phyloP scores from a whole-genome alignment of 2,888 invertebrate genomes.

The Caenorhabditis sulstoni region DNA sequence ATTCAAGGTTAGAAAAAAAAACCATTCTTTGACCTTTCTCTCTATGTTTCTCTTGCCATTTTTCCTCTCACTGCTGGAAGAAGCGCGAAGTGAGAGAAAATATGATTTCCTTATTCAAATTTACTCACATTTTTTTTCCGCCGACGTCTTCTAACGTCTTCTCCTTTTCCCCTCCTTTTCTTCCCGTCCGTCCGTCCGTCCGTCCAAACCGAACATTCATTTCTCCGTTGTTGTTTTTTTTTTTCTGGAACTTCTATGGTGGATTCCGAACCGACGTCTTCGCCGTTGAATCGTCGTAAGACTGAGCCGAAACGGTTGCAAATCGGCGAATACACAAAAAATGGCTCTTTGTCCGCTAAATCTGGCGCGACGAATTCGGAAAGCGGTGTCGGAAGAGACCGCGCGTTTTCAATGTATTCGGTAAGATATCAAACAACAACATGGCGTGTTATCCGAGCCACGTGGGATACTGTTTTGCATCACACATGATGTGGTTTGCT shows the following conservation, averaged over 20 bases:
- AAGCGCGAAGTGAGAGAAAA: constrained; percentile 19
- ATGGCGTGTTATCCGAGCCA: constrained; percentile 76
- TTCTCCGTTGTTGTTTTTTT: too few relatives aligned
- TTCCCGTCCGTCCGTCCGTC: constrained; percentile 1
- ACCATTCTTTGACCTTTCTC: not conserved
- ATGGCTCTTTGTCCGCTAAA: constrained; percentile 23
- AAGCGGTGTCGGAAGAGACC: constrained; percentile 45
- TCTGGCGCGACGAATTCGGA: not conserved
- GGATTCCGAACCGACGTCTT: constrained; percentile 3
- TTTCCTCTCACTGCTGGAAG: not conserved
- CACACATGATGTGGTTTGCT: too few relatives aligned
- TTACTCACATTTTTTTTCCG: constrained; percentile 19
- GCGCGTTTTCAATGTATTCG: constrained; percentile 66
- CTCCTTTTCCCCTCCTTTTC: not conserved
- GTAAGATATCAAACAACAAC: constrained; percentile 52
- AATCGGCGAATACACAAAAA: not conserved
- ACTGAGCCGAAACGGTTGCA: constrained; percentile 60
- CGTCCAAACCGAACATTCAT: too few relatives aligned
- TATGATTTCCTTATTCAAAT: constrained; percentile 45
- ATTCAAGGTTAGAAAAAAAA: not conserved
- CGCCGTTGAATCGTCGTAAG: constrained; percentile 56
- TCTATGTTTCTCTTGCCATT: not conserved
- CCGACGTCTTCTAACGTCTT: too few relatives aligned
- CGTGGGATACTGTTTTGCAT: constrained; percentile 39
- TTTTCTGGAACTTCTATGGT: constrained; percentile 1